These are phyloP conservation scores for Molossus alvarezi DNA, from an alignment of 2,797 vertebrate species.

Conservation along the genomic window DNA sequence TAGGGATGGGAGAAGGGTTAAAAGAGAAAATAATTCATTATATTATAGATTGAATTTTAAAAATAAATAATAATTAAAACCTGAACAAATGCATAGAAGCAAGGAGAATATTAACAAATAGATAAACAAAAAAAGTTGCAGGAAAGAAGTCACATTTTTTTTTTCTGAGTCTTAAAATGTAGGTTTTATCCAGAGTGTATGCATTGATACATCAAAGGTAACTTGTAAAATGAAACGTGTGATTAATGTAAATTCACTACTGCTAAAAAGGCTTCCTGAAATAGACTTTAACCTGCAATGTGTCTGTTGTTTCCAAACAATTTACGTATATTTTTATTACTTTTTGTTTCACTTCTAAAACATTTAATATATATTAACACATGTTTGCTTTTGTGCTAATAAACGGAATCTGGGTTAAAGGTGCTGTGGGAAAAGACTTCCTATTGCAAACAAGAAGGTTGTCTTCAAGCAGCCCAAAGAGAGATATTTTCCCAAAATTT, in stretches of 20 bases:
- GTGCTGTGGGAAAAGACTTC: slow-evolving; percentile 22
- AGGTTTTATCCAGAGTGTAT: not conserved
- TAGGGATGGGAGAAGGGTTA: not conserved
- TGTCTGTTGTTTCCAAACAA: not conserved
- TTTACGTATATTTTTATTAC: not conserved
- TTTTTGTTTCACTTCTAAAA: not conserved
- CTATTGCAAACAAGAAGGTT: not conserved
- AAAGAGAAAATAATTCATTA: not conserved
- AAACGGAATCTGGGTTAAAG: slow-evolving; percentile 18
- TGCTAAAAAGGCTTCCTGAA: not conserved
- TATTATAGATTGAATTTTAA: not conserved
- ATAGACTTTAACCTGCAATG: not conserved
- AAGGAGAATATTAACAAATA: not conserved
- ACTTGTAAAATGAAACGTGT: not conserved
- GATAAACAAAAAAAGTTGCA: not conserved
- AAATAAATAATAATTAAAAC: not conserved
- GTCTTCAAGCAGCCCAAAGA: not conserved
- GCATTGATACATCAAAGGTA: slow-evolving; percentile 7
- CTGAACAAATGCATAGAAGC: not conserved
- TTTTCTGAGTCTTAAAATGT: not conserved
- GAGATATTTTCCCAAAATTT: slow-evolving; percentile 42
- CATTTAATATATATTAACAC: not conserved
- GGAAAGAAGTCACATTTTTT: not conserved
- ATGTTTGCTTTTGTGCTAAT: slow-evolving; percentile 5
- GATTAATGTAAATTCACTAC: not conserved